phyloP scores from a whole-genome alignment of 92 coral and sea anemone genomes.

The Zoanthus gigantus region DNA sequence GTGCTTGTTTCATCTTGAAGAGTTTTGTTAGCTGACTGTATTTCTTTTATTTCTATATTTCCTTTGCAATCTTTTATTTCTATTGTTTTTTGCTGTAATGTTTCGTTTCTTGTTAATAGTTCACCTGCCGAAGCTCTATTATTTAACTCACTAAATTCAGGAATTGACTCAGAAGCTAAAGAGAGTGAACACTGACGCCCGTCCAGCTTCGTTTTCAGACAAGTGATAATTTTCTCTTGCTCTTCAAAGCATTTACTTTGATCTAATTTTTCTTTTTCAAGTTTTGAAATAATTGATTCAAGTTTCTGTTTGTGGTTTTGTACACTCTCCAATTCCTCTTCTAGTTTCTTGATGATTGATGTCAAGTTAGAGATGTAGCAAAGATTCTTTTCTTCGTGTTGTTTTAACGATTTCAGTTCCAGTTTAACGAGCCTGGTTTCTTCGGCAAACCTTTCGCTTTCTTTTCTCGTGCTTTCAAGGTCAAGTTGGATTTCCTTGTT shows the following conservation, averaged over 20 bases:
- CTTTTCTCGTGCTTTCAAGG: not conserved
- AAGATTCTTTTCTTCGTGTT: not conserved
- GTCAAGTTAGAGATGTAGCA: constrained; percentile 17
- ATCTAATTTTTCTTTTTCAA: constrained; percentile 2
- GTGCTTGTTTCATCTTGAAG: constrained; percentile 2
- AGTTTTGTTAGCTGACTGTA: not conserved
- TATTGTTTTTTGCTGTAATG: not conserved
- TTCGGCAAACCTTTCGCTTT: constrained; percentile 10
- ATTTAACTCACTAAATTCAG: not conserved
- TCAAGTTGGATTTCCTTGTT: not conserved
- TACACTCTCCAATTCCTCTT: constrained; percentile 7
- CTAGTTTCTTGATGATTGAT: constrained; percentile 16
- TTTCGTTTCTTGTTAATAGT: not conserved
- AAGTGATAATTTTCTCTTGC: not conserved
- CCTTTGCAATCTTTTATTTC: not conserved
- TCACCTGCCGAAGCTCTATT: not conserved
- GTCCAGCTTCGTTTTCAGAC: not conserved
- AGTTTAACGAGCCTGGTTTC: not conserved
- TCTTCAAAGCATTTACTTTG: constrained; percentile 19
- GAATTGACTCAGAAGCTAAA: not conserved
- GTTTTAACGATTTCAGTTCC: constrained; percentile 5
- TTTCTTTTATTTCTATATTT: not conserved
- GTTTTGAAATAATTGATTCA: not conserved
- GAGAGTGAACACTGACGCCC: not conserved
- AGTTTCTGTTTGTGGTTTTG: not conserved